A percentile compares a stretch with the other conserved stretches of the same genome.
These are phyloP conservation scores for Lethrus apterus DNA, from an alignment of 1,140 invertebrate species.

Conservation along the genomic window DNA sequence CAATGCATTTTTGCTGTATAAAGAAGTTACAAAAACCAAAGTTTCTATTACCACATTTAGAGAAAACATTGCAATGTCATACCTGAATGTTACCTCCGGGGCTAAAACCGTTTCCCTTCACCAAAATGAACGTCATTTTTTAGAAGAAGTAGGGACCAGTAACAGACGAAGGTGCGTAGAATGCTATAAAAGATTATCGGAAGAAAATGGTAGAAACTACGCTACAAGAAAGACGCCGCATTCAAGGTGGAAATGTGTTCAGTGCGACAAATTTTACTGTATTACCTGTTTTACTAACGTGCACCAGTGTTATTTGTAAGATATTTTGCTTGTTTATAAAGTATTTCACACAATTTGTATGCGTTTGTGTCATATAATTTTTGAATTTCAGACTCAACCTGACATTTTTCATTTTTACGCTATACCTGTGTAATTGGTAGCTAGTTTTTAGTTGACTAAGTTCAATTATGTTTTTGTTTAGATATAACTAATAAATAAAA, in stretches of 20 bases:
- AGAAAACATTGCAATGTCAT: conserved; percentile 6
- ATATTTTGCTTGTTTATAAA: no score
- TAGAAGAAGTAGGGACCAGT: neutral
- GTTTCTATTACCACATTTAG: conserved; percentile 16
- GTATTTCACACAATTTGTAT: no score
- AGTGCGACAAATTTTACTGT: conserved; percentile 3
- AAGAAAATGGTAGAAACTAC: conserved; percentile 6
- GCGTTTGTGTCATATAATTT: no score
- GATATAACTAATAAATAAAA: no score
- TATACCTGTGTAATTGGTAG: neutral
- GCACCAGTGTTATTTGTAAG: neutral
- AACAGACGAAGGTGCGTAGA: neutral
- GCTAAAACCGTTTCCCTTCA: neutral
- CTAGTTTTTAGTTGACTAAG: no score
- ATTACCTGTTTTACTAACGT: conserved; percentile 11
- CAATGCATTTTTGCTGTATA: conserved; percentile 28
- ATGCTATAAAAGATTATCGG: conserved; percentile 2
- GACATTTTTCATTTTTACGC: neutral
- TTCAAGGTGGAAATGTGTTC: neutral
- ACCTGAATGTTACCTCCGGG: neutral
- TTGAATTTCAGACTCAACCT: no score
- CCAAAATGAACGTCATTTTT: neutral
- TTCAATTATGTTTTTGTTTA: no score
- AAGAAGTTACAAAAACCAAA: conserved; percentile 13
- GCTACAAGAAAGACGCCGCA: neutral